Conservation (phyloP, 1,140 invertebrate species). For the Penaeus vannamei region DNA sequence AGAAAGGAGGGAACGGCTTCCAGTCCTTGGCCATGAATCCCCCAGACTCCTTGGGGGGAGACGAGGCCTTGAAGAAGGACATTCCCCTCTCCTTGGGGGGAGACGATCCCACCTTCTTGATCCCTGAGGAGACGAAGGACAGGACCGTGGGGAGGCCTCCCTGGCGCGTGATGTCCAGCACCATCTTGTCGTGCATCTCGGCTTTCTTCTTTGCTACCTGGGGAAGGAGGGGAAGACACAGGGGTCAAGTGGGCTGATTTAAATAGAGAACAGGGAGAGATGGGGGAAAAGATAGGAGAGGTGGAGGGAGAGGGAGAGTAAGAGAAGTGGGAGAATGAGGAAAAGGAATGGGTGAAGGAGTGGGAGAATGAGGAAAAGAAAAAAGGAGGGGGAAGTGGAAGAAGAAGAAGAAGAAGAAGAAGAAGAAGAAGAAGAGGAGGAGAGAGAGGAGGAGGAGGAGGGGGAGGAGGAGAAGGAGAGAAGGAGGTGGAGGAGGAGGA, state of each 20-base stretch:
- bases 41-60: slow-evolving; percentile 50
- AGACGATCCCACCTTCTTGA: slow-evolving; percentile 53
- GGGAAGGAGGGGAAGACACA: not conserved
- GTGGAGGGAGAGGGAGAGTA: too few species aligned
- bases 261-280: too few species aligned
- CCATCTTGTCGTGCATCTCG: slow-evolving; percentile 55
- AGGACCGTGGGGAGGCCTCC: slow-evolving; percentile 52
- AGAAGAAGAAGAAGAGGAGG: too few species aligned
- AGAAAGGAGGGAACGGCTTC: slow-evolving; percentile 8
- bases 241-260: not conserved
- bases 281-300: too few species aligned
- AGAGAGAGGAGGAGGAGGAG: too few species aligned
- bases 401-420: too few species aligned
- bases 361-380: too few species aligned
- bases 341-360: too few species aligned
- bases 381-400: too few species aligned
- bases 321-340: too few species aligned
- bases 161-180: slow-evolving; percentile 51
- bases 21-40: slow-evolving; percentile 40
- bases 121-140: slow-evolving; percentile 55
- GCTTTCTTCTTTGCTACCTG: slow-evolving; percentile 60
- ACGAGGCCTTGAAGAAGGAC: slow-evolving; percentile 56
- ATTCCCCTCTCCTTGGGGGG: slow-evolving; percentile 59
- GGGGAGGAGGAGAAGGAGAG: too few species aligned
- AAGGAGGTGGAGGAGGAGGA: too few species aligned